Evolutionary conservation across 2,113 vertebrate genomes (phyloP).

Genomic region (Ochotona curzoniae): DNA sequence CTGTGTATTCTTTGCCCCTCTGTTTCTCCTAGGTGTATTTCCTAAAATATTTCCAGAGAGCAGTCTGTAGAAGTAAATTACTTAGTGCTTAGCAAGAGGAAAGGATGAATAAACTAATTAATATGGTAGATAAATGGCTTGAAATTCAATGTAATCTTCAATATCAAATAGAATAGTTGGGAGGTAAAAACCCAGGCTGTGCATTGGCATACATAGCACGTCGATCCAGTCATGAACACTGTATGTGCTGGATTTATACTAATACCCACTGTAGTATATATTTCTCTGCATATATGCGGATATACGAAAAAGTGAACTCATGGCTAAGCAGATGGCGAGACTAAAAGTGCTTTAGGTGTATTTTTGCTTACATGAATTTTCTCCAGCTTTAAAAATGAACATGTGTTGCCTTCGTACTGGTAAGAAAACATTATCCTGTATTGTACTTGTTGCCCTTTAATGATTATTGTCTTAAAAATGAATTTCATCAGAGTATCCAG

Average conservation of each 20-base stretch:
- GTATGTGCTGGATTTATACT: background rate
- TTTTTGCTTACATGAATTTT: background rate
- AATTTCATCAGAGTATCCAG: background rate
- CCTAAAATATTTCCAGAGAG: background rate
- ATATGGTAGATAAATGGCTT: background rate
- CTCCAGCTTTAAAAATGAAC: conserved; percentile 5
- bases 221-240: background rate
- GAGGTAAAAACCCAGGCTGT: background rate
- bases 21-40: conserved; percentile 33
- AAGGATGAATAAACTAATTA: conserved; percentile 11
- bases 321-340: background rate
- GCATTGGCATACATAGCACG: background rate
- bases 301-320: background rate
- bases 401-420: background rate
- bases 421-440: background rate
- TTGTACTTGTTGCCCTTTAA: background rate
- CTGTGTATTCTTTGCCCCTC: background rate
- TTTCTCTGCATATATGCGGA: background rate
- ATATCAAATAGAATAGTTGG: background rate
- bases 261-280: background rate
- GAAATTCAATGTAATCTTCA: conserved; percentile 19
- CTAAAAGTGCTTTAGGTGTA: conserved; percentile 12
- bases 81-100: background rate
- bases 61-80: background rate
- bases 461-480: conserved; percentile 36